Evolutionary conservation across 2,888 invertebrate genomes (phyloP).

Genomic region (Drosophila formosana): DNA sequence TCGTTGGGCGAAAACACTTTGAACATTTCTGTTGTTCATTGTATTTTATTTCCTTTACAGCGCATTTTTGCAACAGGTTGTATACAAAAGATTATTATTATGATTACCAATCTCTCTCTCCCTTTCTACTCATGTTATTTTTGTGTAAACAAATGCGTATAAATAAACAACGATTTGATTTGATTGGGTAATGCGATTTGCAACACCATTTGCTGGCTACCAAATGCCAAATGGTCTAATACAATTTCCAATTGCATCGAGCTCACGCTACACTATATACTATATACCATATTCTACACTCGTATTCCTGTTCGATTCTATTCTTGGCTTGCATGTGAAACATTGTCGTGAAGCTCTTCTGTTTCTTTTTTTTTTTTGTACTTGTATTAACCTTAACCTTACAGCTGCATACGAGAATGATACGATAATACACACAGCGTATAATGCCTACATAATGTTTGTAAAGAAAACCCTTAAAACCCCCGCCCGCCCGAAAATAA

Average conservation of each 20-base stretch:
- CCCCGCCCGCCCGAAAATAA: constrained; percentile 1
- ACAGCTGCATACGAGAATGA: constrained; percentile 36
- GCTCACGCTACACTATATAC: constrained; percentile 12
- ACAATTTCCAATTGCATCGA: constrained; percentile 38
- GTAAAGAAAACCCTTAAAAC: constrained; percentile 3
- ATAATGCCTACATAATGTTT: constrained; percentile 17
- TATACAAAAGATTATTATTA: constrained; percentile 35
- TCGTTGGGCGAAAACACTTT: constrained; percentile 5
- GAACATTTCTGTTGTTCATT: constrained; percentile 25
- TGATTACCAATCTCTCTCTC: constrained; percentile 17
- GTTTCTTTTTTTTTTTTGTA: constrained; percentile 12
- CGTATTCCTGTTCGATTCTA: constrained; percentile 27
- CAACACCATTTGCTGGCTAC: constrained; percentile 42
- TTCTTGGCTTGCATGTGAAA: constrained; percentile 49
- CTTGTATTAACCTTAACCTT: constrained; percentile 52
- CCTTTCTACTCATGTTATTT: background rate
- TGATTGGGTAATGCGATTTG: constrained; percentile 55
- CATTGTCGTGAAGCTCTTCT: constrained; percentile 30
- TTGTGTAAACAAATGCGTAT: constrained; percentile 49
- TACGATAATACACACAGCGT: constrained; percentile 28
- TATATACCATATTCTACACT: background rate
- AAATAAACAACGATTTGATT: constrained; percentile 54
- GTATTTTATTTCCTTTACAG: constrained; percentile 30
- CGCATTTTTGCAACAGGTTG: constrained; percentile 68
- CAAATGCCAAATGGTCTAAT: constrained; percentile 50